These are phyloP conservation scores for Halcyon malimbica DNA, from an alignment of 2,113 vertebrate species.

Conservation along the genomic window DNA sequence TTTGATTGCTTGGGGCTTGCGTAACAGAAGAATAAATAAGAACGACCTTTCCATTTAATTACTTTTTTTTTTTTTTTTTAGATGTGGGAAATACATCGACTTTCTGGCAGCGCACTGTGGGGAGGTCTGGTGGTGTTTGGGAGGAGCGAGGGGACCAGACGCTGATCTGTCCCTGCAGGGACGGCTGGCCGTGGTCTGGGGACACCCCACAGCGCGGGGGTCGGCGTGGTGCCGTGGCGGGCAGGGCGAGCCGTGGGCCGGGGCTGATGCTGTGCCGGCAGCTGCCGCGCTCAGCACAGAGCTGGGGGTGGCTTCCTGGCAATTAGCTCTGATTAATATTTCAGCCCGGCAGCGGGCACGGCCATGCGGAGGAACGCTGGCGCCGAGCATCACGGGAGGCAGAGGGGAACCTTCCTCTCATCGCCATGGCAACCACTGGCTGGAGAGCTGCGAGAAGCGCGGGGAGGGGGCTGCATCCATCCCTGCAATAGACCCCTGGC, in stretches of 20 bases:
- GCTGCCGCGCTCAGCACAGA: neutral
- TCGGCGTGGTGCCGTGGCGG: fast-evolving
- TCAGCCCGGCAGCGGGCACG: neutral
- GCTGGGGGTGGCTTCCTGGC: neutral
- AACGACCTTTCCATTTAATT: constrained; percentile 46
- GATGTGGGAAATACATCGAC: neutral
- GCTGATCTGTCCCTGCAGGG: neutral
- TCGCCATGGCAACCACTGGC: constrained; percentile 39
- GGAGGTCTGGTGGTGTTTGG: fast-evolving
- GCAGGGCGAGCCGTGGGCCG: neutral
- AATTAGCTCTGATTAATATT: neutral
- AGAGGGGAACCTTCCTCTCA: neutral
- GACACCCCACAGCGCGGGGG: neutral
- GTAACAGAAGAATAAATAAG: constrained; percentile 35
- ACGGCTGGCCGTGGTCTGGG: neutral
- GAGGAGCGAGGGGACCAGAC: neutral
- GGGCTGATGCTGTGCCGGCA: fast-evolving
- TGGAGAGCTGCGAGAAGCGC: neutral
- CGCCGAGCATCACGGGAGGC: neutral
- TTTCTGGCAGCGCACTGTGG: fast-evolving
- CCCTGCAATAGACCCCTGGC: fast-evolving
- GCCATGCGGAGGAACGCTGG: neutral
- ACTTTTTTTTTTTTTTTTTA: neutral
- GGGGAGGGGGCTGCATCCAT: neutral
- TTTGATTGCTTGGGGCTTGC: neutral